phyloP scores from a whole-genome alignment of 2,888 invertebrate genomes.

The Metalampra italica region DNA sequence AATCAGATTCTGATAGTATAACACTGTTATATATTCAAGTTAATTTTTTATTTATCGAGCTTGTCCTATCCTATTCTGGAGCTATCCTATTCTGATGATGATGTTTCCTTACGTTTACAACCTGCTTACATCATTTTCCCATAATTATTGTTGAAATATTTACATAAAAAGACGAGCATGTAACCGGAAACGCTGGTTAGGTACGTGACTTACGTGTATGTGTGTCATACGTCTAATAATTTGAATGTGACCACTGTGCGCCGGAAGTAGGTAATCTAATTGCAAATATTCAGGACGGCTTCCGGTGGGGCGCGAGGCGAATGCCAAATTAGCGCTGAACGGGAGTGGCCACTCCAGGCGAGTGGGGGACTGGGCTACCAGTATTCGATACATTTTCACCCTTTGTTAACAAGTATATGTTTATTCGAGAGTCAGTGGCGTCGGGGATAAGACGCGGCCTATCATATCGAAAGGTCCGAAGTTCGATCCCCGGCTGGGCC shows the following conservation, averaged over 20 bases:
- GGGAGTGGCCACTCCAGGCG: constrained; percentile 12
- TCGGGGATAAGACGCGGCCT: no score
- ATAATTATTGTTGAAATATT: no score
- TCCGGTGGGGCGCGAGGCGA: constrained; percentile 29
- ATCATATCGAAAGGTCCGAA: no score
- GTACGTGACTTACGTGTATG: neutral
- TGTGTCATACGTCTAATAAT: constrained; percentile 24
- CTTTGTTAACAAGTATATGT: constrained; percentile 9
- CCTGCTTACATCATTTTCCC: no score
- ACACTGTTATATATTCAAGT: no score
- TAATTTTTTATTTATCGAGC: no score
- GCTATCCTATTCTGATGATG: no score
- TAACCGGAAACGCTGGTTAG: neutral
- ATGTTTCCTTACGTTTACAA: no score
- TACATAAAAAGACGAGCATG: neutral
- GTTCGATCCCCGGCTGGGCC: no score
- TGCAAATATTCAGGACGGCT: constrained; percentile 45
- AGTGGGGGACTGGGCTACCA: constrained; percentile 12
- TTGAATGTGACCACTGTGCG: constrained; percentile 31
- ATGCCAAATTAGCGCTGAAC: constrained; percentile 33
- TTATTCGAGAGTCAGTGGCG: no score
- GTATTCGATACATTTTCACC: constrained; percentile 16
- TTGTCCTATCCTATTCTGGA: no score
- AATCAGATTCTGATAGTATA: no score
- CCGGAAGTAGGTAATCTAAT: constrained; percentile 43